A percentile compares a stretch with the other conserved stretches of the same genome.
phyloP scores from a whole-genome alignment of 2,113 vertebrate species.

The Lota lota region DNA sequence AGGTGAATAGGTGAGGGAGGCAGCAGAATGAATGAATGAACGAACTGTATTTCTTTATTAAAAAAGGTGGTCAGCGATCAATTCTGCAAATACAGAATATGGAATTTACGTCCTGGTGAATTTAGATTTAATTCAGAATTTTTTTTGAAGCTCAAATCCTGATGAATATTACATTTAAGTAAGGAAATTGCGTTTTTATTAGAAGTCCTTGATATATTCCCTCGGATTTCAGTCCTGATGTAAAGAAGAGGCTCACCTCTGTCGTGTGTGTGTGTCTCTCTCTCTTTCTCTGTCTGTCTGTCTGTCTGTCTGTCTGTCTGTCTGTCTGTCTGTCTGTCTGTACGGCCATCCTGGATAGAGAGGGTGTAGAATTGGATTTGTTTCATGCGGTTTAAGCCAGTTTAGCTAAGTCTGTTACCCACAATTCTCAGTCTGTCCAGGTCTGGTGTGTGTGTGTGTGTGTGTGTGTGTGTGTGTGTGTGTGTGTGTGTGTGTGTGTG shows the following conservation, averaged over 20 bases:
- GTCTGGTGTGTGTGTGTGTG: slow-evolving; percentile 25
- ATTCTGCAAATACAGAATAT: no score
- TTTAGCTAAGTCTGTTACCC: slow-evolving; percentile 70
- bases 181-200: no score
- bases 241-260: slow-evolving; percentile 48
- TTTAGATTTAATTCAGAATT: no score
- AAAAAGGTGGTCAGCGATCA: no score
- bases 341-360: slow-evolving; percentile 25
- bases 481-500: slow-evolving; percentile 26
- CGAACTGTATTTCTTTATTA: neutral
- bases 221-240: no score
- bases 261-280: slow-evolving; percentile 46
- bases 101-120: no score
- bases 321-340: slow-evolving; percentile 9
- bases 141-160: no score
- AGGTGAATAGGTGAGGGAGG: neutral
- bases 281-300: neutral
- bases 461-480: slow-evolving; percentile 30
- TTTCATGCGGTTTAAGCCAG: slow-evolving; percentile 63
- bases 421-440: slow-evolving; percentile 48
- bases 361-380: slow-evolving; percentile 69
- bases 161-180: no score
- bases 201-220: no score
- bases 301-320: slow-evolving; percentile 16
- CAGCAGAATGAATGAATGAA: neutral